Conservation (phyloP, 2,888 invertebrate genomes). For the Folsomia candida region DNA sequence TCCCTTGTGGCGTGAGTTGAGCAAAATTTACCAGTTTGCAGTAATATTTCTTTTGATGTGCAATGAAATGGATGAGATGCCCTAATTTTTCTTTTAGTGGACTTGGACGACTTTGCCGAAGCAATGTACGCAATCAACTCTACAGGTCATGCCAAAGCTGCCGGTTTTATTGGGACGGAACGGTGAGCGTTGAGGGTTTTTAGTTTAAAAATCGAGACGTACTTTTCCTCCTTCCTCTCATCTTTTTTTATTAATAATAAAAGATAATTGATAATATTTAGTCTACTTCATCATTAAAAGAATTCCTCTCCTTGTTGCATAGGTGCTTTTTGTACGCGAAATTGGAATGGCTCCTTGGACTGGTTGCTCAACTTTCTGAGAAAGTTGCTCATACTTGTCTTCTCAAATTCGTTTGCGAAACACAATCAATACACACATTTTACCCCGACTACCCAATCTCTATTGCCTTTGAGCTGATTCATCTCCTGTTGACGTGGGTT, state of each 20-base stretch:
- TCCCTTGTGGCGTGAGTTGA: slow-evolving; percentile 36
- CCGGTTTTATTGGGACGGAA: slow-evolving; percentile 21
- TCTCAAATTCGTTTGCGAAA: slow-evolving; percentile 36
- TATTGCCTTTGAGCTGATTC: slow-evolving; percentile 34
- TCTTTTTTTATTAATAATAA: background rate
- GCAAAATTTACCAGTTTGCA: background rate
- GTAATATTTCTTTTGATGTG: background rate
- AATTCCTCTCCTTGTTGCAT: background rate
- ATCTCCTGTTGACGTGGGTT: slow-evolving; percentile 35
- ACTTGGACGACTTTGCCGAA: slow-evolving; percentile 23
- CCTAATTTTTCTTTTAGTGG: slow-evolving; percentile 16
- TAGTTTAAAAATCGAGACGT: too few species aligned
- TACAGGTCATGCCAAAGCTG: background rate
- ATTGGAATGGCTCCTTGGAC: slow-evolving; percentile 22
- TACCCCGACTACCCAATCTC: slow-evolving; percentile 26
- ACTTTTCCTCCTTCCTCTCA: too few species aligned
- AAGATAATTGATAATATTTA: too few species aligned
- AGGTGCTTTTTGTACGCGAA: slow-evolving; percentile 37
- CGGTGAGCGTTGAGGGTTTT: slow-evolving; percentile 13
- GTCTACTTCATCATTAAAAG: background rate
- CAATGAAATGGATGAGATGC: background rate
- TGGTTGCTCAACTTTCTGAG: slow-evolving; percentile 20
- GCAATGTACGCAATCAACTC: slow-evolving; percentile 16
- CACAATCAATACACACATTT: slow-evolving; percentile 29
- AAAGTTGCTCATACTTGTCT: slow-evolving; percentile 31